phyloP scores from a whole-genome alignment of 2,797 vertebrate species.

The Rhodeus uyekii region DNA sequence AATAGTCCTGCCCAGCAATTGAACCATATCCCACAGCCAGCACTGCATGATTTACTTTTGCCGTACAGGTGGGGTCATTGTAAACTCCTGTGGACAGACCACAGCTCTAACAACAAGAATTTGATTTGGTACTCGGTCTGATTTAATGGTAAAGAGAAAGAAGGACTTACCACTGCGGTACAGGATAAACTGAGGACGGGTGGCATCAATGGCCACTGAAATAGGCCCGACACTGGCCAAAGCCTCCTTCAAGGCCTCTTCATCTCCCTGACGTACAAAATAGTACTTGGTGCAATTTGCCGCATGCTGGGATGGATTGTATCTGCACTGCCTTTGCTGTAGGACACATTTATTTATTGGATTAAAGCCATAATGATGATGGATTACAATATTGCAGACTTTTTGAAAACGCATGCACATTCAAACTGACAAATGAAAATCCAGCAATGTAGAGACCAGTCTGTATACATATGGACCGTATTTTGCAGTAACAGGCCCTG shows the following conservation, averaged over 20 bases:
- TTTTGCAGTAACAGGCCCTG: not conserved
- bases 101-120: not conserved
- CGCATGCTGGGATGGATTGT: slow-evolving; percentile 71
- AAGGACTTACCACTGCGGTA: slow-evolving; percentile 77
- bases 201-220: slow-evolving; percentile 84
- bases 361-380: not conserved
- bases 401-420: not conserved
- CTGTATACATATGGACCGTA: not conserved
- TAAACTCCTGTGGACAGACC: slow-evolving; percentile 81
- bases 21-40: slow-evolving; percentile 86
- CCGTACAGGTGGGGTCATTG: slow-evolving; percentile 76
- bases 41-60: slow-evolving; percentile 82
- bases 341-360: slow-evolving; percentile 22
- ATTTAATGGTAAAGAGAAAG: accelerated
- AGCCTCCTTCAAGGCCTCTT: slow-evolving; percentile 73
- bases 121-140: not conserved
- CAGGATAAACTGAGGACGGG: slow-evolving; percentile 72
- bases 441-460: not conserved
- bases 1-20: slow-evolving; percentile 80
- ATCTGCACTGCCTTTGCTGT: slow-evolving; percentile 77
- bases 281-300: slow-evolving; percentile 82
- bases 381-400: not conserved
- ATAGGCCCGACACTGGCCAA: slow-evolving; percentile 85
- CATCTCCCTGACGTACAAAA: slow-evolving; percentile 64
- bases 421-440: not conserved